Evolutionary conservation across 2,797 vertebrate species (phyloP), one percentile per base, ranked within the genome.

Genomic region (Hippocampus kuda): DNA sequence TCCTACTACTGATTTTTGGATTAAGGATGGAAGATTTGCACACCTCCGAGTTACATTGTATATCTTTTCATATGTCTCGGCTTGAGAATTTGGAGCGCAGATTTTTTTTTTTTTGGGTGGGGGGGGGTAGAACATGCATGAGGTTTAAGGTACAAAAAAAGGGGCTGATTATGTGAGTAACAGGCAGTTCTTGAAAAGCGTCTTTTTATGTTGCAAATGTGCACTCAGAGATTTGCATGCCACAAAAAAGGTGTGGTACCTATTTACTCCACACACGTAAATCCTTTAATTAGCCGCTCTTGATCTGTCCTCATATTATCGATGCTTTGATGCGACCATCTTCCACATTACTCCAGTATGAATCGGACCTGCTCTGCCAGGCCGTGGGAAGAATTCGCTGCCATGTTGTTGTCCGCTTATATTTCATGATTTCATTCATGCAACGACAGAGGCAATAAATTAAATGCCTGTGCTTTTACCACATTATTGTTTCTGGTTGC

Each of bases 21-120:
- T 89, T 88, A 88, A 84, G 77, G 77, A 84, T 82, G 76, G 72
- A 71, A 87, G 82, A 85, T 87, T 87, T 85, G 81, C 85, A 87
- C 87, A 87, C 82, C 87, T 87, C 80, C 82, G 75, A 84, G 80
- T 85, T 81, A 83, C 76, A 85, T 86, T 81, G 76, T 84, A 81
- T 82, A 85, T 82, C 83, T 83, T 85, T 87, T 85, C 84, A 85
- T 75, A 79, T 80, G 79, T 87, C 81, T 72, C 69, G 66, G 60
- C 75, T 74, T 68, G 72, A 69, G 70, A 70, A 76, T 81, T 75
- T 59, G 73, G 53, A 24, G 53, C 69, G 73, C 46, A 74, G 67
- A 69, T 10, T 26, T 24, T 10, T 54, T 54, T 11, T 56, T 26
- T n/a, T n/a, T n/a, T n/a, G n/a, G n/a, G 34, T 6, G 34, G 34